Percentiles rank a stretch among this genome's conserved stretches.
Evolutionary conservation across 2,113 vertebrate genomes (phyloP).

Genomic region (Rhea americana): DNA sequence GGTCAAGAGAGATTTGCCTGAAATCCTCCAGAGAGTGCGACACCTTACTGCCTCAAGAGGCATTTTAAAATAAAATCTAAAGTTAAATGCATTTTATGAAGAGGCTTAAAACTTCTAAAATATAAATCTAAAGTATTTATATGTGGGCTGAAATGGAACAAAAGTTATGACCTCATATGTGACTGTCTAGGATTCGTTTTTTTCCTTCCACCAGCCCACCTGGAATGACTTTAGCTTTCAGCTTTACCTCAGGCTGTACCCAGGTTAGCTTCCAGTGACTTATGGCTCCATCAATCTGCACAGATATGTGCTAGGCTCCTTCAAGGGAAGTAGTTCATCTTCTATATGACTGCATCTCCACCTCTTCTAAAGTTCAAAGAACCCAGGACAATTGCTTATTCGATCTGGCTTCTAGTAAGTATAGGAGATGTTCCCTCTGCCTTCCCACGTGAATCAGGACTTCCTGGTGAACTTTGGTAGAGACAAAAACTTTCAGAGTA

Average conservation of each 20-base stretch:
- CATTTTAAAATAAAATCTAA: conserved; percentile 61
- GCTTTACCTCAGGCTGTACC: conserved; percentile 53
- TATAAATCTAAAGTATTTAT: conserved; percentile 68
- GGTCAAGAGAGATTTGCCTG: conserved; percentile 21
- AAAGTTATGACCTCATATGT: conserved; percentile 55
- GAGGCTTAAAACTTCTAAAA: conserved; percentile 50
- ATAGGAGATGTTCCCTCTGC: not conserved
- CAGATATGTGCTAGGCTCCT: conserved; percentile 49
- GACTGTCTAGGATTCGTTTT: conserved; percentile 31
- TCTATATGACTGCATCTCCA: conserved; percentile 54
- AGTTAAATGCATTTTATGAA: conserved; percentile 49
- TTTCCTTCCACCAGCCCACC: conserved; percentile 41
- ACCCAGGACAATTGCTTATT: conserved; percentile 30
- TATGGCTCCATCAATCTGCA: conserved; percentile 56
- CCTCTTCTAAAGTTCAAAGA: conserved; percentile 54
- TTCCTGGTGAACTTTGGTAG: conserved; percentile 17
- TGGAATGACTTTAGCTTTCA: conserved; percentile 67
- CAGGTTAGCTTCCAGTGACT: conserved; percentile 57
- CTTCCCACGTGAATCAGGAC: not conserved
- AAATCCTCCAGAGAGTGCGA: not conserved
- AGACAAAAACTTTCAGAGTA: not conserved
- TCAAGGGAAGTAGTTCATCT: conserved; percentile 63
- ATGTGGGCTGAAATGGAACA: conserved; percentile 12
- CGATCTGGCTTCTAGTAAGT: not conserved
- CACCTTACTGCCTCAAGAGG: conserved; percentile 16